phyloP scores from a whole-genome alignment of 2,797 vertebrate genomes.

The Mus spretus region DNA sequence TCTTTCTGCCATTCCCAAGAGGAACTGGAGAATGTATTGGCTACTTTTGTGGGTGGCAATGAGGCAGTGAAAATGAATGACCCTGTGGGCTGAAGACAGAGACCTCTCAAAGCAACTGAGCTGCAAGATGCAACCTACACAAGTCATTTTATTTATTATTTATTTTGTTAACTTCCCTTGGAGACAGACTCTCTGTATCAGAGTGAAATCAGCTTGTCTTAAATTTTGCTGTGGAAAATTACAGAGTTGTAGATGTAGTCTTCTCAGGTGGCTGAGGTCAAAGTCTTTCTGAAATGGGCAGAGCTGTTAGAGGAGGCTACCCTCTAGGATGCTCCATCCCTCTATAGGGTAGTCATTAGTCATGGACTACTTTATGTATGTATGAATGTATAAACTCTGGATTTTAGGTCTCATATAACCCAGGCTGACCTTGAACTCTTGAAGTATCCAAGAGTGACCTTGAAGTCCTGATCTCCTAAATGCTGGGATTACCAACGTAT shows the following conservation, averaged over 20 bases:
- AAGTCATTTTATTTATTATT: slow-evolving; percentile 5
- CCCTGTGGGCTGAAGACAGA: slow-evolving; percentile 28
- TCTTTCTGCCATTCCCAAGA: neutral
- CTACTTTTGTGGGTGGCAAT: neutral
- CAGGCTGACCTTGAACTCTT: neutral
- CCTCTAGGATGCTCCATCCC: too few relatives aligned
- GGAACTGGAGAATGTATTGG: slow-evolving; percentile 36
- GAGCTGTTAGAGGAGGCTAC: neutral
- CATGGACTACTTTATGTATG: neutral
- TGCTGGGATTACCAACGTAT: neutral
- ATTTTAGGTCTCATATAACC: neutral
- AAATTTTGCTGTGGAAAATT: slow-evolving; percentile 6
- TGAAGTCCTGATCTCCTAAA: neutral
- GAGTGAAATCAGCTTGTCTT: neutral
- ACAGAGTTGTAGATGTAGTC: neutral
- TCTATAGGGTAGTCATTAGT: accelerated
- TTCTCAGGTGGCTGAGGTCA: neutral
- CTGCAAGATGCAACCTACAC: neutral
- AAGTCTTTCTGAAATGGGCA: neutral
- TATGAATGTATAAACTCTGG: neutral
- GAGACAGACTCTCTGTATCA: neutral
- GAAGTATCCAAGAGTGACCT: neutral
- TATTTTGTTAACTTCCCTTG: slow-evolving; percentile 31
- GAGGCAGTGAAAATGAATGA: slow-evolving; percentile 54
- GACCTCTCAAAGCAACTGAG: slow-evolving; percentile 51